phyloP scores from a whole-genome alignment of 1,140 invertebrate species.

The Brachionus manjavacas region DNA sequence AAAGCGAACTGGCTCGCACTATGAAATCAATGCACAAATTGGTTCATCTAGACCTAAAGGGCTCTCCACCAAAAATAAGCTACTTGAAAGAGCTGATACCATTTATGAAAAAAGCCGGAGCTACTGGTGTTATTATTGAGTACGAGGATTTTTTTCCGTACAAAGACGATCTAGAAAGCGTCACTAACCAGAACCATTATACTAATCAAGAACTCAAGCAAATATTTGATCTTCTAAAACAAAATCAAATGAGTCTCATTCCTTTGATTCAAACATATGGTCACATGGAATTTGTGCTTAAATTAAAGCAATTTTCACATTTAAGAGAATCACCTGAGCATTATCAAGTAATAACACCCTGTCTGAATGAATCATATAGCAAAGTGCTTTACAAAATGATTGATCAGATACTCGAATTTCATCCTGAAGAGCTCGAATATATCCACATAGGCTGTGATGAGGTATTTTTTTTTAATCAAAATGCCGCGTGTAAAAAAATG shows the following conservation, averaged over 20 bases:
- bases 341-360: constrained; percentile 37
- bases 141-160: constrained; percentile 99
- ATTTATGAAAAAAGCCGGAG: constrained; percentile 70
- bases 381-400: constrained; percentile 40
- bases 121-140: constrained; percentile 81
- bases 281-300: constrained; percentile 40
- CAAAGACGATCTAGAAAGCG: constrained; percentile 63
- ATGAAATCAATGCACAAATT: constrained; percentile 31
- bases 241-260: constrained; percentile 28
- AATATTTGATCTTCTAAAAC: constrained; percentile 12
- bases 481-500: constrained; percentile 3
- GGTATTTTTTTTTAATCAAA: constrained; percentile 5
- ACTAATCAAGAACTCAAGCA: neutral
- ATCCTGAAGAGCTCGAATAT: constrained; percentile 24
- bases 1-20: neutral
- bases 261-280: constrained; percentile 40
- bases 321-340: constrained; percentile 17
- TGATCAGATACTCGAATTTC: constrained; percentile 19
- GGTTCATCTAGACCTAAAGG: constrained; percentile 79
- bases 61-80: constrained; percentile 70
- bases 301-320: constrained; percentile 39
- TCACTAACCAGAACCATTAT: constrained; percentile 51
- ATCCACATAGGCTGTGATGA: constrained; percentile 42
- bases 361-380: constrained; percentile 12
- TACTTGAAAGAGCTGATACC: constrained; percentile 62